Evolutionary conservation across 2,888 invertebrate species (phyloP), one percentile per base, ranked within the genome.

Genomic region (Neocrepidodera transversa): DNA sequence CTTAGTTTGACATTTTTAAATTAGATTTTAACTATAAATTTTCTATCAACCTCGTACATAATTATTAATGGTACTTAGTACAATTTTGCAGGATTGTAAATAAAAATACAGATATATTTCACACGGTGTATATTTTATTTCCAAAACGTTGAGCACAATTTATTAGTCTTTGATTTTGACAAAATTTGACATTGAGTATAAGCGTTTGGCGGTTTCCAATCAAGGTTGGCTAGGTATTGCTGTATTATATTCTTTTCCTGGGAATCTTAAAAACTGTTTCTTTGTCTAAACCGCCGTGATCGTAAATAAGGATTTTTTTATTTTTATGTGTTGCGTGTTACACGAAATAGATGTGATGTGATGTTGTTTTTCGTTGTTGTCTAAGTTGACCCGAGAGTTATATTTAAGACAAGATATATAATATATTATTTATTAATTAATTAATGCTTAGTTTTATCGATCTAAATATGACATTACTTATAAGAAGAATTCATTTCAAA

Each of bases 241-340:
- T 40, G n/a, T 40, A 40, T 40, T 40, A 40, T 5, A 16, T 40
- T 51, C 10, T 14, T 51, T 52, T 52, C 52, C 52, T 52, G 52
- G 40, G 32, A 52, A 52, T 52, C 18, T 42, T 52, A 42, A 52
- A 52, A 52, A 52, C 42, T 30, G 42, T 50, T 55, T 35, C 50
- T 60, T 60, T 54, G 54, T 60, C 49, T 55, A 32, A 55, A 45
- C 42, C 59, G 59, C 59, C 50, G 18, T 35, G 50, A 50, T 54
- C 59, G 54, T 60, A 60, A 60, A 60, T 60, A 60, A 50, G 40
- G 36, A 55, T 60, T 54, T 59, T 58, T 54, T 54, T 52, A 18
- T 30, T 42, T 48, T 45, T 26, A 35, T 36, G 43, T 38, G 53
- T 59, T 54, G 59, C 59, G 45, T 59, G 59, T 54, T 59, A 59